Evolutionary conservation across 1,140 invertebrate species (phyloP).

Genomic region (Phortica variegata): DNA sequence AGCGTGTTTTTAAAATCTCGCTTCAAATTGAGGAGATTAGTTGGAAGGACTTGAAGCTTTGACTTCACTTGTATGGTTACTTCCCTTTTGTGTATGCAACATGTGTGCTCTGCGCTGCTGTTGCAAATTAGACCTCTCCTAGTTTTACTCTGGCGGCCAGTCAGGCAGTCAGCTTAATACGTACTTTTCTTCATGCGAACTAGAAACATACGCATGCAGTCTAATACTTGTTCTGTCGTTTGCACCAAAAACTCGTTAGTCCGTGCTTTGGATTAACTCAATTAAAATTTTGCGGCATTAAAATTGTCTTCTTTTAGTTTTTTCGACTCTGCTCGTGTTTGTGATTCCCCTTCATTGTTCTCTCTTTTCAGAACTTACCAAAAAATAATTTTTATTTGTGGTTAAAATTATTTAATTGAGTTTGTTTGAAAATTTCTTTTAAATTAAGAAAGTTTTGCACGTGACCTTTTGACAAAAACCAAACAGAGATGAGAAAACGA

Average conservation of each 20-base stretch:
- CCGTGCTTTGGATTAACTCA: slow-evolving; percentile 47
- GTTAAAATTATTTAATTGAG: slow-evolving; percentile 52
- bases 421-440: slow-evolving; percentile 54
- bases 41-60: too few relatives aligned
- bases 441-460: slow-evolving; percentile 51
- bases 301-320: slow-evolving; percentile 24
- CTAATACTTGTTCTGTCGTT: too few relatives aligned
- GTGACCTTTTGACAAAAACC: slow-evolving; percentile 27
- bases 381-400: slow-evolving; percentile 36
- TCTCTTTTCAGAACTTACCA: slow-evolving; percentile 22
- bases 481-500: not conserved
- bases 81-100: too few relatives aligned
- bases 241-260: too few relatives aligned
- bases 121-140: slow-evolving; percentile 41
- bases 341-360: not conserved
- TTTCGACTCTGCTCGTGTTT: not conserved
- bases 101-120: too few relatives aligned
- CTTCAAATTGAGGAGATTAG: too few relatives aligned
- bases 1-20: too few relatives aligned
- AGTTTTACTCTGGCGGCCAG: too few relatives aligned
- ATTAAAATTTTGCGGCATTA: slow-evolving; percentile 50
- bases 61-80: too few relatives aligned
- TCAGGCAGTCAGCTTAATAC: too few relatives aligned
- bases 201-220: too few relatives aligned
- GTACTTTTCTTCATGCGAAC: too few relatives aligned